Percentiles rank a stretch among this genome's conserved stretches.
Conservation (phyloP, 2,888 invertebrate species). For the Meteorus cinctellus region DNA sequence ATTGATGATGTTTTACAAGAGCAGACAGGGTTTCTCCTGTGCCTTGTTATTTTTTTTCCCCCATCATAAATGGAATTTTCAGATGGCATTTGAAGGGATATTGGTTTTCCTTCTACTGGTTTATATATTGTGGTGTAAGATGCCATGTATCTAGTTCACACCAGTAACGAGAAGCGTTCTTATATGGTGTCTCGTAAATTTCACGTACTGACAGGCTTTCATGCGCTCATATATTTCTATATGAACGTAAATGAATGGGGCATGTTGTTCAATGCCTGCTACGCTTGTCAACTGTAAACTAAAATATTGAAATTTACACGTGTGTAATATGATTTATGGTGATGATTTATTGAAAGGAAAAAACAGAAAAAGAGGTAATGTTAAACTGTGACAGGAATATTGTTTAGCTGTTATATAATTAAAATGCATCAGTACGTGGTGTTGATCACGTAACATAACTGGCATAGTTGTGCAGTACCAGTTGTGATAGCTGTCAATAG, state of each 20-base stretch:
- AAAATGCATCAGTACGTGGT: neutral
- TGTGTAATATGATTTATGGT: neutral
- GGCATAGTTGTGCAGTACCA: too few species aligned
- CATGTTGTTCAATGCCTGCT: constrained; percentile 28
- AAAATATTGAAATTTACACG: constrained; percentile 48
- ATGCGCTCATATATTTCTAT: constrained; percentile 9
- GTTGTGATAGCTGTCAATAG: too few species aligned
- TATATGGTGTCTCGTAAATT: constrained; percentile 42
- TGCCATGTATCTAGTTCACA: neutral
- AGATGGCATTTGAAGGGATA: constrained; percentile 13
- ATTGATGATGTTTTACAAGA: neutral
- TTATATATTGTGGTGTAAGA: neutral
- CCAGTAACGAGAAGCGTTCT: constrained; percentile 24
- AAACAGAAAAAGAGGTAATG: neutral
- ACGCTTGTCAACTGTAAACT: constrained; percentile 45
- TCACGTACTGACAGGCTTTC: constrained; percentile 41
- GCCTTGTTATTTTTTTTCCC: neutral
- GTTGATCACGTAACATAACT: neutral
- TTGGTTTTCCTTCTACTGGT: constrained; percentile 27
- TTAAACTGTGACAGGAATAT: neutral
- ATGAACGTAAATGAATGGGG: neutral
- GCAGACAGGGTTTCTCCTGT: neutral
- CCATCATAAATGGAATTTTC: constrained; percentile 8
- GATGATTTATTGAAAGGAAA: neutral
- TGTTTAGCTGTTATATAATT: neutral